phyloP scores from a whole-genome alignment of 2,797 vertebrate species.

The Muscicapa comitata region DNA sequence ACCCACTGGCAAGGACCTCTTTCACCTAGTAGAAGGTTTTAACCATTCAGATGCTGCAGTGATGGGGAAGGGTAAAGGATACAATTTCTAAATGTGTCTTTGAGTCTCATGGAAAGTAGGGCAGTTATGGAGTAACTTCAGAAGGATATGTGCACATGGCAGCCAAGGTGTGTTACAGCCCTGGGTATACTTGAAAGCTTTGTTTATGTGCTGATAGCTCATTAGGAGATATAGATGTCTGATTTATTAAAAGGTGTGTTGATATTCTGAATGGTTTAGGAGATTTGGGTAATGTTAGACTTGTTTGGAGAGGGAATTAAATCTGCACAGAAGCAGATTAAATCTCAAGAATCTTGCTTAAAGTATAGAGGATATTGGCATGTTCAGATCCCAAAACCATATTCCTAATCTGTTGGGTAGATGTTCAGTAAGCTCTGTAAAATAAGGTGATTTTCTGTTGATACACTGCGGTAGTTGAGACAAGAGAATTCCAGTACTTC shows the following conservation, averaged over 20 bases:
- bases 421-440: not conserved
- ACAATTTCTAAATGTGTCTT: not conserved
- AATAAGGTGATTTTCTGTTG: not conserved
- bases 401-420: not conserved
- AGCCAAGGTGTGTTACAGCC: not conserved
- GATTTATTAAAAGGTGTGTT: not conserved
- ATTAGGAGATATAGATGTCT: not conserved
- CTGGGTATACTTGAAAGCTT: not conserved
- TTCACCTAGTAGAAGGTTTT: not conserved
- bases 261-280: not conserved
- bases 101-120: not conserved
- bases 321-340: not conserved
- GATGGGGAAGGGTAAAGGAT: not conserved
- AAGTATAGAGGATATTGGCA: not conserved
- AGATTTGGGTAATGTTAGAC: not conserved
- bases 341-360: not conserved
- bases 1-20: not conserved
- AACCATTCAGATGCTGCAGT: not conserved
- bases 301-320: not conserved
- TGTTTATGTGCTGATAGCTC: not conserved
- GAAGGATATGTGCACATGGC: fast-evolving
- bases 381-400: not conserved
- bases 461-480: not conserved
- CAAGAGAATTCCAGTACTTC: not conserved
- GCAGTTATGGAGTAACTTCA: not conserved